Percentiles rank a stretch among this genome's conserved stretches.
phyloP scores from a whole-genome alignment of 2,113 vertebrate genomes.

The Callopanchax toddi region DNA sequence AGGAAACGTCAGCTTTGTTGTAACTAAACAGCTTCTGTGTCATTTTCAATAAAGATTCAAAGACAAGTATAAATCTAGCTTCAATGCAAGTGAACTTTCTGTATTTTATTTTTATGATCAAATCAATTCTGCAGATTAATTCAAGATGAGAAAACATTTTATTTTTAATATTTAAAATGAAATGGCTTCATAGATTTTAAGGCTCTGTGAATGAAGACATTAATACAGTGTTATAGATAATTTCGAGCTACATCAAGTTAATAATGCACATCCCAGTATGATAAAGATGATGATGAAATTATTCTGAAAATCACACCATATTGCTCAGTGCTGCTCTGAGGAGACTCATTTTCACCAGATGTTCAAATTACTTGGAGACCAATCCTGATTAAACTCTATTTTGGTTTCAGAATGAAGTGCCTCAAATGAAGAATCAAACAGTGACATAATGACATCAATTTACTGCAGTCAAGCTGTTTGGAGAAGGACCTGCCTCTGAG shows the following conservation, averaged over 20 bases:
- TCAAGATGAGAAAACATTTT: not conserved
- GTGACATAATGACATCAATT: slow-evolving; percentile 34
- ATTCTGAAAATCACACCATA: slow-evolving; percentile 1
- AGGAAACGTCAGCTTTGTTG: too few relatives aligned
- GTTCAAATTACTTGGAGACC: slow-evolving; percentile 45
- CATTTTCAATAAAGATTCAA: too few relatives aligned
- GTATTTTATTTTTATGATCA: too few relatives aligned
- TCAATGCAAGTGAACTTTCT: too few relatives aligned
- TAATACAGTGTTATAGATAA: not conserved
- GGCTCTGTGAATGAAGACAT: not conserved
- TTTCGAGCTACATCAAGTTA: not conserved
- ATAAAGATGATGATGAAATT: slow-evolving; percentile 26
- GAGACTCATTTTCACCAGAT: slow-evolving; percentile 40
- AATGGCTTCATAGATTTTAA: not conserved
- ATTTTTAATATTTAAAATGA: not conserved
- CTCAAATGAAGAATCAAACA: slow-evolving; percentile 28
- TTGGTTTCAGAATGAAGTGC: slow-evolving; percentile 33
- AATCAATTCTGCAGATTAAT: too few relatives aligned
- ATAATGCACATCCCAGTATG: slow-evolving; percentile 25
- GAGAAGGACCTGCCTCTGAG: not conserved
- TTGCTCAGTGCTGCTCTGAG: slow-evolving; percentile 7
- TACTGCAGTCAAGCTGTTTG: slow-evolving; percentile 10
- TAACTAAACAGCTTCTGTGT: too few relatives aligned
- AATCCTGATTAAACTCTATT: slow-evolving; percentile 34
- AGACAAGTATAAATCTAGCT: too few relatives aligned